Evolutionary conservation across 2,888 invertebrate genomes (phyloP), one percentile per base, ranked within the genome.

Genomic region (Nymphalis polychloros): DNA sequence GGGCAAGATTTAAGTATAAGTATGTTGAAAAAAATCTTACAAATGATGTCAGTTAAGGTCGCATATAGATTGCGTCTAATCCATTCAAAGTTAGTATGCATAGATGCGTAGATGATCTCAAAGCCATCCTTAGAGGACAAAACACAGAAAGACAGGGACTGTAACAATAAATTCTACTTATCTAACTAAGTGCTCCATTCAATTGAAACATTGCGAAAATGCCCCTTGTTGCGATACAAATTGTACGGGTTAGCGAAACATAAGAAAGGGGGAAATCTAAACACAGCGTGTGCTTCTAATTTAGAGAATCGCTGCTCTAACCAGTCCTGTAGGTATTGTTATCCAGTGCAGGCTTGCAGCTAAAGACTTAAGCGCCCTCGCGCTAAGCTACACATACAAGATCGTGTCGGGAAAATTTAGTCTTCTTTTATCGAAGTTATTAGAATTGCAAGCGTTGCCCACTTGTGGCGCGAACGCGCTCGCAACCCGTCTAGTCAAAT

Each of bases 201-300:
- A 84, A 87, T 87, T 84, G 84, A 84, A 84, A 83, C 83, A 84
- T 90, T 89, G 88, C 86, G 88, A 87, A 89, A 89, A 85, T 84
- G 77, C 80, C 74, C 83, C 84, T 83, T 78, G 83, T 86, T 86
- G 81, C 84, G 77, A 81, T 86, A 88, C 88, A 88, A 89, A 88
- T 87, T 86, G 86, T 86, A 81, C 74, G 64, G 70, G 72, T 71
- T 75, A 79, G 78, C 79, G 78, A 81, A 83, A 80, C 80, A 77
- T 75, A 84, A 84, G 85, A 85, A 86, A 85, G 83, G 85, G 83
- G 85, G 85, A 86, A 86, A 88, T 88, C 76, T 76, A 75, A 76
- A 78, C 74, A 76, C 78, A 81, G 82, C 76, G 77, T 79, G 76
- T 79, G 81, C 79, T 77, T 83, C 83, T 86, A 82, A 86, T 85